Base-by-base conservation (phyloP, 2,797 vertebrate species). In the Perodicticus potto region DNA sequence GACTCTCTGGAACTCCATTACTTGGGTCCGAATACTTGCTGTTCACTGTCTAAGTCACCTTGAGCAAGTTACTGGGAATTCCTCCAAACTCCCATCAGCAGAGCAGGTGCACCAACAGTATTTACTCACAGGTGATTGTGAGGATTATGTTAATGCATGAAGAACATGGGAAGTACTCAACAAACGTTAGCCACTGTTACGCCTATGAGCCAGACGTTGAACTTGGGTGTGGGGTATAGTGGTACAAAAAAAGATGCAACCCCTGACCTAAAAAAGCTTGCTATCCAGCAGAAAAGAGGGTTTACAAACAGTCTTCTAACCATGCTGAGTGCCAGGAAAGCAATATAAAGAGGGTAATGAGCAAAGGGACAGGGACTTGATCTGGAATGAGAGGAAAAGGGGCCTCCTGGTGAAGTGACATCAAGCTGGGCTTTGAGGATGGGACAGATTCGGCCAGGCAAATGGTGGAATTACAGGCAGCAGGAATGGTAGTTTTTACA, bases 1-100 rank as follows among this genome's bases (percentile, higher is more conserved):
- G 14, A 40, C 53, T 94, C 53, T 94, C 45, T 13, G 11, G 40
- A 43, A 45, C 13, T 72, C 40, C 40, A 40, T 20, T 11, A 0
- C 77, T 37, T 57, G n/a, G 5, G 16, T 77, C 93, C 19, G 73
- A 77, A 84, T 83, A 87, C n/a, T 82, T 87, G 40, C 16, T 89
- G 25, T 59, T 88, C 63, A 49, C 43, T 40, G 7, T 25, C 37
- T 63, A 7, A 14, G 7, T 88, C 19, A n/a, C 27, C 5, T 55
- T 90, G 65, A 49, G 22, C 63, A 81, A 72, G 72, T 85, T 82
- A 16, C 34, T 59, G n/a, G n/a, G n/a, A n/a, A 4, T 40, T 88
- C 3, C 37, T 27, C 49, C 84, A 53, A 63, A 67, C 3, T 27
- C 37, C n/a, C 23, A 2, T 88, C 25, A 89, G 25, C 57, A 78